Conservation (phyloP, 2,888 invertebrate genomes). For the Gastrophysa polygoni region DNA sequence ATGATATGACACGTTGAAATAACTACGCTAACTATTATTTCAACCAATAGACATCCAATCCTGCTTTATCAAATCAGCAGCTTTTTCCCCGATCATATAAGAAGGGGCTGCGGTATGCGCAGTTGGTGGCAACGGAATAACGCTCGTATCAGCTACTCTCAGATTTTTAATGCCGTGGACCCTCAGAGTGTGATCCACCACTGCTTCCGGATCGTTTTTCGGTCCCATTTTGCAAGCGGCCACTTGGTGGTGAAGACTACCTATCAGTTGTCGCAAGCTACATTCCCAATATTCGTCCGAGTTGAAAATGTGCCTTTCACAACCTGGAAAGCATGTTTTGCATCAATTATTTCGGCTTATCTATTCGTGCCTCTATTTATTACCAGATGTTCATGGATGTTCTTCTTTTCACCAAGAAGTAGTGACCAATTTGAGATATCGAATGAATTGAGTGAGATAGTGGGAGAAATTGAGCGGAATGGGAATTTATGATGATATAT, state of each 20-base stretch:
- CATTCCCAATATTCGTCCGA: constrained; percentile 63
- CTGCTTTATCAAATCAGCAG: constrained; percentile 61
- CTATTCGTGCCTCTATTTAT: no score
- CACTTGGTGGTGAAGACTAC: constrained; percentile 62
- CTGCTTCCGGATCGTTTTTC: constrained; percentile 59
- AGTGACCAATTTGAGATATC: no score
- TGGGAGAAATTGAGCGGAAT: no score
- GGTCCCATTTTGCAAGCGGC: constrained; percentile 66
- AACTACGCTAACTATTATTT: no score
- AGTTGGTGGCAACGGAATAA: constrained; percentile 62
- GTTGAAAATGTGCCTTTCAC: constrained; percentile 49
- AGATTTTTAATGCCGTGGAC: constrained; percentile 62
- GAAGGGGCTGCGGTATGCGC: constrained; percentile 63
- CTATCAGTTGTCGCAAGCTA: constrained; percentile 57
- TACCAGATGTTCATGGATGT: no score
- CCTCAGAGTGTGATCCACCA: constrained; percentile 62
- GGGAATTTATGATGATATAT: no score
- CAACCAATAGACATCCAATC: constrained; percentile 48
- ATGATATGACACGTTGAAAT: no score
- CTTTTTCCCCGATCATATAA: constrained; percentile 65
- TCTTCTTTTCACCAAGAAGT: no score
- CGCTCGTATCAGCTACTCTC: constrained; percentile 63
- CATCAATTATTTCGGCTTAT: no score
- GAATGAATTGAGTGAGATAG: no score
- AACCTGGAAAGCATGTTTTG: no score